phyloP scores from a whole-genome alignment of 2,797 vertebrate species.

The Gadopsis bispinosus region DNA sequence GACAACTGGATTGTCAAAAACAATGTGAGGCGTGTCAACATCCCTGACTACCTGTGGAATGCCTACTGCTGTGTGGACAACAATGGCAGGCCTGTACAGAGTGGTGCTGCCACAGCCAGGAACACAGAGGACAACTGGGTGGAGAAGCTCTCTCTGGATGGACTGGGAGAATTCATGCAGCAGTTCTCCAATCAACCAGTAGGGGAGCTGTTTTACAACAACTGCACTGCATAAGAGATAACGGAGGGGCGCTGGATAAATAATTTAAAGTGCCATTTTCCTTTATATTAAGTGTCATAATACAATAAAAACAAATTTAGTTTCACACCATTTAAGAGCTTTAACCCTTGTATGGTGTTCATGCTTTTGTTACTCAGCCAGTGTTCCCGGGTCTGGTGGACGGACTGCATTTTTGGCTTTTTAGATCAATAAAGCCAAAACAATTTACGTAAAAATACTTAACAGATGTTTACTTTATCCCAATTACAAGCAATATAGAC shows the following conservation, averaged over 20 bases:
- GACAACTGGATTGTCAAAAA: slow-evolving; percentile 84
- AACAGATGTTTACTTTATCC: too few species aligned
- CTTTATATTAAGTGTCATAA: neutral
- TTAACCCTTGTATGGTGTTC: neutral
- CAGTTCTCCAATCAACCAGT: slow-evolving; percentile 73
- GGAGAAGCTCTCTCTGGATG: slow-evolving; percentile 63
- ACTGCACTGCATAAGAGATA: slow-evolving; percentile 63
- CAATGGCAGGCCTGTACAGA: slow-evolving; percentile 71
- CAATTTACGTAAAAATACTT: too few species aligned
- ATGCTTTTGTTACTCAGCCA: too few species aligned
- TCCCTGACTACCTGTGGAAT: slow-evolving; percentile 85
- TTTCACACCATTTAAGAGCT: neutral
- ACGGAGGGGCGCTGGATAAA: neutral
- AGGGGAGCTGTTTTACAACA: slow-evolving; percentile 79
- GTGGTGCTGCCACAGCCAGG: slow-evolving; percentile 75
- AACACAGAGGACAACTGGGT: slow-evolving; percentile 82
- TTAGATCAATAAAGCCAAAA: too few species aligned
- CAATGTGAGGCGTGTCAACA: slow-evolving; percentile 80
- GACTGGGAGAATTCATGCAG: slow-evolving; percentile 77
- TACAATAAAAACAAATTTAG: neutral
- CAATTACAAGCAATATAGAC: too few species aligned
- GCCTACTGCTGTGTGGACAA: slow-evolving; percentile 84
- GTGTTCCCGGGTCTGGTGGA: too few species aligned
- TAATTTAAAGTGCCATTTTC: neutral
- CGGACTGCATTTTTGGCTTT: too few species aligned